Conservation (phyloP, 2,797 vertebrate genomes). For the Taeniopygia guttata region DNA sequence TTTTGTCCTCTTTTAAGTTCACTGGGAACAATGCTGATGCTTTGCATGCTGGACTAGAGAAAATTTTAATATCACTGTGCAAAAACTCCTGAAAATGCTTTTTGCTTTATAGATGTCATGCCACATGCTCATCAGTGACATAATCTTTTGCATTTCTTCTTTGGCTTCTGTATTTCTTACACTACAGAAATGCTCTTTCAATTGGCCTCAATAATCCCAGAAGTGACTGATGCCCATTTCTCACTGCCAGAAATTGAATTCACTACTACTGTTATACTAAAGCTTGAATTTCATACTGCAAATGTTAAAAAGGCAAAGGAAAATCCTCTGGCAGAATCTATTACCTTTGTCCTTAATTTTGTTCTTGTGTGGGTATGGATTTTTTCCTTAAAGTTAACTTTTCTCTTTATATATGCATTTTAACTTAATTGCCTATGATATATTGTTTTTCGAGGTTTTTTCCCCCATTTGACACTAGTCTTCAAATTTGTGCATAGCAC, state of each 20-base stretch:
- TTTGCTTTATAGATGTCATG: neutral
- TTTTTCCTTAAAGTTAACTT: neutral
- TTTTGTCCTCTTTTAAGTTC: neutral
- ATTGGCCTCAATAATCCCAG: neutral
- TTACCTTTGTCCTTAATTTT: neutral
- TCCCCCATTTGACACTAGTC: neutral
- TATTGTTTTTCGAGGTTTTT: accelerated
- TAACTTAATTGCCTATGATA: neutral
- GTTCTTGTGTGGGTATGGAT: neutral
- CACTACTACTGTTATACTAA: neutral
- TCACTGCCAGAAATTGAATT: neutral
- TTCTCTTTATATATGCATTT: neutral
- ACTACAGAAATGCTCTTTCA: neutral
- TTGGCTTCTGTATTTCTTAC: neutral
- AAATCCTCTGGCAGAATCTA: neutral
- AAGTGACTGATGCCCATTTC: neutral
- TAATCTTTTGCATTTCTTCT: neutral
- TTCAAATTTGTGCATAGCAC: neutral
- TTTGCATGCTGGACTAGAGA: neutral
- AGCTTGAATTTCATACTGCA: neutral
- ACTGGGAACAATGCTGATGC: neutral
- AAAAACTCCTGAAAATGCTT: neutral
- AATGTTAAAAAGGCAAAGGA: neutral
- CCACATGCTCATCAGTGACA: neutral
- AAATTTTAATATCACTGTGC: neutral